Evolutionary conservation across 2,888 invertebrate species (phyloP).

Genomic region (Carpatolechia fugitivella): DNA sequence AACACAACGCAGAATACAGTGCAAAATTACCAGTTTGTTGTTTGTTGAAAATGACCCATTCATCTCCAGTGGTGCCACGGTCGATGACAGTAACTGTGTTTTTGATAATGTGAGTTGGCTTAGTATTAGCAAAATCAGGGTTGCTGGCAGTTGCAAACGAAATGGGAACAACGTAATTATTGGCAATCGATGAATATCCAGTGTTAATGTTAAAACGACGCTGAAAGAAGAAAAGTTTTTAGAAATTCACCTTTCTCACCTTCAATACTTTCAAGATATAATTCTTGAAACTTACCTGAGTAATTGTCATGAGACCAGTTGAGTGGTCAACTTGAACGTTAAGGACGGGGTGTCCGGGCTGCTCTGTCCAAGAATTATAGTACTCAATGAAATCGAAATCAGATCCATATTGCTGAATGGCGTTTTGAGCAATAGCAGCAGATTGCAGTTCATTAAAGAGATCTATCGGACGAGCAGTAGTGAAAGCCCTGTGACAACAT

Average conservation of each 20-base stretch:
- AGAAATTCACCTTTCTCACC: too few relatives aligned
- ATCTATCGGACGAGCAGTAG: slow-evolving; percentile 65
- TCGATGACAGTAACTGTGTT: slow-evolving; percentile 46
- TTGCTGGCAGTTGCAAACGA: slow-evolving; percentile 62
- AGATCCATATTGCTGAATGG: slow-evolving; percentile 52
- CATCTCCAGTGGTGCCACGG: slow-evolving; percentile 49
- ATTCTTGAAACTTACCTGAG: slow-evolving; percentile 51
- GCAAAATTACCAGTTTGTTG: slow-evolving; percentile 75
- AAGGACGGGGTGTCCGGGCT: slow-evolving; percentile 81
- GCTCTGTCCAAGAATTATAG: slow-evolving; percentile 74
- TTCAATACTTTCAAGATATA: neutral
- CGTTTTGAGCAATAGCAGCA: slow-evolving; percentile 36
- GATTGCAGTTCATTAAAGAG: slow-evolving; percentile 70
- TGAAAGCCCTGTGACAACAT: slow-evolving; percentile 44
- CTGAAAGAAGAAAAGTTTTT: slow-evolving; percentile 41
- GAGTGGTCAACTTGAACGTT: slow-evolving; percentile 70
- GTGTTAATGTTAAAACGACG: slow-evolving; percentile 73
- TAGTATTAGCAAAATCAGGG: slow-evolving; percentile 58
- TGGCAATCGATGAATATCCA: slow-evolving; percentile 43
- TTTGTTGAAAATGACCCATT: slow-evolving; percentile 81
- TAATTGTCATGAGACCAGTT: slow-evolving; percentile 56
- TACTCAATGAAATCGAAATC: slow-evolving; percentile 60
- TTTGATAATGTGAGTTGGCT: slow-evolving; percentile 59
- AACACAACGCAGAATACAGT: neutral
- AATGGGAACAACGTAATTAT: slow-evolving; percentile 65